Percentiles rank a stretch among this genome's conserved stretches.
phyloP scores from a whole-genome alignment of 92 coral and sea anemone genomes.

The Parazoanthus atlanticus region DNA sequence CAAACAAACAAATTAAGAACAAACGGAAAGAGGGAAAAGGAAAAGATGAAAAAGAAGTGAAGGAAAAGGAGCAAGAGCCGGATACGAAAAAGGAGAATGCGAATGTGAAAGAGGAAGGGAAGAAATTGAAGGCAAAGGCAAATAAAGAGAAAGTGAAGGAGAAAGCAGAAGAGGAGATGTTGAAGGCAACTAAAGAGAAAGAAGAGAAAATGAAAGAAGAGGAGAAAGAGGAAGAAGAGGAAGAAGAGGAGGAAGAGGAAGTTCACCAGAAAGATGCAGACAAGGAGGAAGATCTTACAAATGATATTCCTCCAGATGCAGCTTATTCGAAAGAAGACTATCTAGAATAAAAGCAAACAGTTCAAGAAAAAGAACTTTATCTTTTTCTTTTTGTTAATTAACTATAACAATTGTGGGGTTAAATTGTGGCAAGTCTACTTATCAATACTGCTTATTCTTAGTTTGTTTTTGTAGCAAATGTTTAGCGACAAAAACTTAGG shows the following conservation, averaged over 20 bases:
- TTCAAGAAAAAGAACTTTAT: no score
- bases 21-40: neutral
- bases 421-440: no score
- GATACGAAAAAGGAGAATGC: neutral
- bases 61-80: neutral
- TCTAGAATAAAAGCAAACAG: neutral
- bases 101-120: neutral
- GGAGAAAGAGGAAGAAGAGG: neutral
- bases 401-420: no score
- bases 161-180: neutral
- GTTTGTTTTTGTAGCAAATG: no score
- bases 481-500: no score
- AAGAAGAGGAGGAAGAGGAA: neutral
- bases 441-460: no score
- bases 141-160: neutral
- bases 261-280: neutral
- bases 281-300: neutral
- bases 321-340: neutral
- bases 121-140: neutral
- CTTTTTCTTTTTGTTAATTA: no score
- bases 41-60: neutral
- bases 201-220: neutral
- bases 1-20: neutral
- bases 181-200: no score
- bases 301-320: neutral